Percentiles rank a stretch among this genome's conserved stretches.
These are phyloP conservation scores for Thymelicus acteon DNA, from an alignment of 2,888 invertebrate genomes.

Conservation along the genomic window DNA sequence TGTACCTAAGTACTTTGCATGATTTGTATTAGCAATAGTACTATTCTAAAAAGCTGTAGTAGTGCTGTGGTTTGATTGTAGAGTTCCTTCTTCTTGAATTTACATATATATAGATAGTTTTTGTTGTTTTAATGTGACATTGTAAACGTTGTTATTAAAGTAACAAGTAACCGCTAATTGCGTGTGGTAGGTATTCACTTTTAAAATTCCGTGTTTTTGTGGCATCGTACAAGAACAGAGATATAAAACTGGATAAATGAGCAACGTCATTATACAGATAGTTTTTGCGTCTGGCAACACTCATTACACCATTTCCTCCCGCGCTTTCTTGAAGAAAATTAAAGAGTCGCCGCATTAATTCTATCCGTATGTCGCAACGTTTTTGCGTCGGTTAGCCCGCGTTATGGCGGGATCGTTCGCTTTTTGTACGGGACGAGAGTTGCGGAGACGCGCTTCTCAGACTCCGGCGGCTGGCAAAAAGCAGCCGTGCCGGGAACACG, in stretches of 20 bases:
- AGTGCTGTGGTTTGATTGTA: no score
- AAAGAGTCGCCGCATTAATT: slow-evolving; percentile 82
- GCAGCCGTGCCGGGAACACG: slow-evolving; percentile 50
- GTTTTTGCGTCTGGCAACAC: slow-evolving; percentile 77
- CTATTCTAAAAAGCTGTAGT: no score
- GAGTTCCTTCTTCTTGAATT: no score
- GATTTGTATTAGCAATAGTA: no score
- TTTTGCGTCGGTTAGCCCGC: slow-evolving; percentile 66
- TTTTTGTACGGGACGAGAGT: slow-evolving; percentile 64
- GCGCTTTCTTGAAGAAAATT: slow-evolving; percentile 83
- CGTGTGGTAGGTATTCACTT: slow-evolving; percentile 46
- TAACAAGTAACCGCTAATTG: slow-evolving; percentile 33
- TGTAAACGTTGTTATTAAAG: slow-evolving; percentile 36
- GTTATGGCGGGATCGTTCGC: slow-evolving; percentile 67
- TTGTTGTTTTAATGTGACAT: slow-evolving; percentile 29
- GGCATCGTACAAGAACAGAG: slow-evolving; percentile 61
- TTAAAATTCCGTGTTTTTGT: slow-evolving; percentile 53
- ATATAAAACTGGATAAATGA: slow-evolving; percentile 59
- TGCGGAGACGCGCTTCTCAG: slow-evolving; percentile 74
- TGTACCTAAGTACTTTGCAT: no score
- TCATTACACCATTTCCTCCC: slow-evolving; percentile 83
- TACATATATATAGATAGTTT: no score
- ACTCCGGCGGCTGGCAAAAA: slow-evolving; percentile 68
- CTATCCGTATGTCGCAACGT: slow-evolving; percentile 75
- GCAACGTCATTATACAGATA: slow-evolving; percentile 73